Conservation (phyloP, 64 coral and sea anemone species). For the Anthopleura sola region DNA sequence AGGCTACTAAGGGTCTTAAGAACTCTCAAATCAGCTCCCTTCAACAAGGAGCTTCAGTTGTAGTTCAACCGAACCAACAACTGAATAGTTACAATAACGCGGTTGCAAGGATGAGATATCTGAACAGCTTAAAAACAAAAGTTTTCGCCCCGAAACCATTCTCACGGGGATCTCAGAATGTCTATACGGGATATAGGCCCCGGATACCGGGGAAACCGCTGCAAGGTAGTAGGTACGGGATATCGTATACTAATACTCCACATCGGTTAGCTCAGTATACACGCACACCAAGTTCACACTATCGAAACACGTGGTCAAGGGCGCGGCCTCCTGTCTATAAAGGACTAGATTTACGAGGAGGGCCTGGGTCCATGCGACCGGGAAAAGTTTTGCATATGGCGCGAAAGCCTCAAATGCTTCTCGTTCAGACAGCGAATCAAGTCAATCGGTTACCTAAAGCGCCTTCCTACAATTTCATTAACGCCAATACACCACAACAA, state of each 20-base stretch:
- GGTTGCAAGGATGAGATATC: neutral
- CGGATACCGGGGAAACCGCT: neutral
- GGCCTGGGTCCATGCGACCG: slow-evolving; percentile 17
- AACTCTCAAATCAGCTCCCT: neutral
- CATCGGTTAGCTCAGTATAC: neutral
- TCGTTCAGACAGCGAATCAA: neutral
- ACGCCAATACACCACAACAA: neutral
- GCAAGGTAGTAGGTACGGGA: neutral
- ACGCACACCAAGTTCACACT: neutral
- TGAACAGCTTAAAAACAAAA: neutral
- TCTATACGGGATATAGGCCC: neutral
- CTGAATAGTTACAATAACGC: neutral
- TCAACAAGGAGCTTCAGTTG: neutral
- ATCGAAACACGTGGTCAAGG: neutral
- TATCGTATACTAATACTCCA: neutral
- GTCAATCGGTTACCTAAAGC: neutral
- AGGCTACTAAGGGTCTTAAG: neutral
- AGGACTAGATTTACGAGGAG: neutral
- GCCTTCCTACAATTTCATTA: neutral
- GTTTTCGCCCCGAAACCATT: neutral
- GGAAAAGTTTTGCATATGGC: slow-evolving; percentile 3
- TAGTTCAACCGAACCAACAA: neutral
- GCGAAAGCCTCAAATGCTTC: neutral
- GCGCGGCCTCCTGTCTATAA: neutral
- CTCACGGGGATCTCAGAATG: neutral